Percentiles rank a stretch among this genome's conserved stretches.
phyloP scores from a whole-genome alignment of 1,140 invertebrate species.

The Hylaeus volcanicus region DNA sequence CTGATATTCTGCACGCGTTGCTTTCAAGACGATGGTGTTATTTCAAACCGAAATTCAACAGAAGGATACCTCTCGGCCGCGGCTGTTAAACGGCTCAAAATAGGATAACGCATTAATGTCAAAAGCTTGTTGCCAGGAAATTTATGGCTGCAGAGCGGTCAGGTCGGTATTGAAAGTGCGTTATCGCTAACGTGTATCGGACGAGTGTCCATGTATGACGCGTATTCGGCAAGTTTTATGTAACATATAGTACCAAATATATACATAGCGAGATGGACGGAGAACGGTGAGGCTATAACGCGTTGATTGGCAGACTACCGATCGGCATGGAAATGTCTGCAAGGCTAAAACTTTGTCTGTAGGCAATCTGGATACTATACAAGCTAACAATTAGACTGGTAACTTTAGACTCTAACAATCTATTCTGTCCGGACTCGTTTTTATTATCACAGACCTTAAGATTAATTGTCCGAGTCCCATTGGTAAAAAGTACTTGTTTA shows the following conservation, averaged over 20 bases:
- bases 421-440: too few species aligned
- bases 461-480: too few species aligned
- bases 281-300: background rate
- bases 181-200: background rate
- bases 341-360: too few species aligned
- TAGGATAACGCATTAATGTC: slow-evolving; percentile 53
- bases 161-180: slow-evolving; percentile 5
- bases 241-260: background rate
- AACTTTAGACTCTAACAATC: too few species aligned
- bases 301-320: too few species aligned
- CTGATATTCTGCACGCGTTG: slow-evolving; percentile 30
- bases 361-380: too few species aligned
- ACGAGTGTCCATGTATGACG: background rate
- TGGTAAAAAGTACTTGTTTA: too few species aligned
- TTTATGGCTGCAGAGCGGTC: slow-evolving; percentile 26
- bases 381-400: too few species aligned
- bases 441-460: too few species aligned
- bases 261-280: background rate
- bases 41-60: slow-evolving; percentile 26
- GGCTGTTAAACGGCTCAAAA: slow-evolving; percentile 43
- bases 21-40: slow-evolving; percentile 35
- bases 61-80: background rate
- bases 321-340: too few species aligned
- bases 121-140: slow-evolving; percentile 43
- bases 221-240: background rate